Base-by-base conservation (phyloP, 1,140 invertebrate genomes). In the Drosophila santomea region DNA sequence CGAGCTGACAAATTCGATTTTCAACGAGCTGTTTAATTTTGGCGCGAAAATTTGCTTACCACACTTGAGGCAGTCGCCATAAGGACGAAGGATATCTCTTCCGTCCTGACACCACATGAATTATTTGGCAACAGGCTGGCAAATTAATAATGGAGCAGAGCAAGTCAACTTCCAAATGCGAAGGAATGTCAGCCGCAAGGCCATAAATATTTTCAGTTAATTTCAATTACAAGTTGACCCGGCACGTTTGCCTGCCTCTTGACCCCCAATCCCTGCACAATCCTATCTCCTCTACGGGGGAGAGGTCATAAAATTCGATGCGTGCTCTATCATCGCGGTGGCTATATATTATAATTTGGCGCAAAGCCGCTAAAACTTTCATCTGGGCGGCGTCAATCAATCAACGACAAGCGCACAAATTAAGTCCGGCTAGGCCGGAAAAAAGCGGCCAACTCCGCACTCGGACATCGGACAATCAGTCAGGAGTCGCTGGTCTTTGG, bases 201-300 rank as follows among this genome's bases (percentile, higher is more conserved):
- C 75, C 83, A 86, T 86, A 86, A 86, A 86, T 86, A 82, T 88
- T 76, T 86, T 83, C 82, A 67, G 78, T 82, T 86, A 81, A 85
- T 85, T 85, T 85, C 82, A 86, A 85, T 86, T 82, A 86, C 69
- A 82, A 73, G 10, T 69, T 77, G 57, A 68, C 73, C 57, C 28
- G 48, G 59, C 58, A 73, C 76, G 72, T 80, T 68, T 59, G 11
- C 48, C 15, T 62, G 56, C 4, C 35, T 41, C 54, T 50, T 35
- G 25, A 20, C 25, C 23, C 35, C 5, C 23, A 20, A 8, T n/a
- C 20, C 15, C 6, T 20, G 4, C 15, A 4, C 36, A 23, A 32
- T 32, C 7, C 32, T 32, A 32, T 32, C 32, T 8, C 8, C 32
- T 17, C n/a, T 1, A 4, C 25, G 55, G 77, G 50, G 66, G 79